phyloP scores from a whole-genome alignment of 2,113 vertebrate species.

The Fregata magnificens region DNA sequence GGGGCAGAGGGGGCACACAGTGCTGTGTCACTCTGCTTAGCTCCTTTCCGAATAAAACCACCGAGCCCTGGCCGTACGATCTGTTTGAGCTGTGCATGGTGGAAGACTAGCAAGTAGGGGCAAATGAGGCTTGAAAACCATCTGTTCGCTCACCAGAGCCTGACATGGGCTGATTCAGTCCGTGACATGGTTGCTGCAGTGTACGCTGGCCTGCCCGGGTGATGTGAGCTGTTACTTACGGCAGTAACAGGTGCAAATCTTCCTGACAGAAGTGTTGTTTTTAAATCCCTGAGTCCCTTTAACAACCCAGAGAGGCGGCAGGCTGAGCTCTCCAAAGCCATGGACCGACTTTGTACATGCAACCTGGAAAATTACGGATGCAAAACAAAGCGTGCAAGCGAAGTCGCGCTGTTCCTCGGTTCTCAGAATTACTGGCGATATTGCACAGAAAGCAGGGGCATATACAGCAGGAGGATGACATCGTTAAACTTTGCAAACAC shows the following conservation, averaged over 20 bases:
- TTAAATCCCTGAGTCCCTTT: neutral
- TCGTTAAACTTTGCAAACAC: neutral
- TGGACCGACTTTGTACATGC: fast-evolving
- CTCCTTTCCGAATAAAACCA: neutral
- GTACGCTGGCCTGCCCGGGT: neutral
- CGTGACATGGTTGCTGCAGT: neutral
- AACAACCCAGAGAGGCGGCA: neutral
- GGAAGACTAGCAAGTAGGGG: neutral
- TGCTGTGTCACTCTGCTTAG: neutral
- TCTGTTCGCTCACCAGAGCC: neutral
- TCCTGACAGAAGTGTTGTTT: neutral
- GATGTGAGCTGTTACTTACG: neutral
- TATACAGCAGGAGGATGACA: neutral
- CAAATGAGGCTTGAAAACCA: constrained; percentile 44
- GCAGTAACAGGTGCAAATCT: neutral
- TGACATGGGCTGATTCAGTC: neutral
- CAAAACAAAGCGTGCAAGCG: neutral
- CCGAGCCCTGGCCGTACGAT: fast-evolving
- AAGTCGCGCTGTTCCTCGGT: neutral
- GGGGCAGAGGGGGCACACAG: neutral
- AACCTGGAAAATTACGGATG: neutral
- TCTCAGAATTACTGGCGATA: neutral
- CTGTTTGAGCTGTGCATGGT: neutral
- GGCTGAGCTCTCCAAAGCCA: neutral
- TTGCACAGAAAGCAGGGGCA: neutral